Conservation (phyloP, 2,888 invertebrate species). For the Linnaemya vulpina region DNA sequence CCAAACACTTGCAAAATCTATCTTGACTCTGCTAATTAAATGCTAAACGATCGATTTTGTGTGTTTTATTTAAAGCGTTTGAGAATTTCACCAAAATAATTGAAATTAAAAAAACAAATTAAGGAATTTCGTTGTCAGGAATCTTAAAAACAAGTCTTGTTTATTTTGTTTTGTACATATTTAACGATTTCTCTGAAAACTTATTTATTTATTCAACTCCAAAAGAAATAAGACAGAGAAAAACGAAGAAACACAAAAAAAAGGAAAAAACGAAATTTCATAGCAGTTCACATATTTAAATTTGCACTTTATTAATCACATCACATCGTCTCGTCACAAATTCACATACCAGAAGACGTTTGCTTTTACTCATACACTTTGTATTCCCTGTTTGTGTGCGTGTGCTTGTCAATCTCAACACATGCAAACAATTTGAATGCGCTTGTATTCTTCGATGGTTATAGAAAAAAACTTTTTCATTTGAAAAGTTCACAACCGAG, state of each 20-base stretch:
- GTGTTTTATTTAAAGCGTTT: too few species aligned
- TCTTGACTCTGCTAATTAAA: conserved; percentile 44
- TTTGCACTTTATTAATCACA: conserved; percentile 72
- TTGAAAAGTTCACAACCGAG: conserved; percentile 68
- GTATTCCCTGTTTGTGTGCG: conserved; percentile 26
- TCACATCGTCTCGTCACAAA: conserved; percentile 70
- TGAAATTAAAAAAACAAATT: neutral
- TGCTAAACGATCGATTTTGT: neutral
- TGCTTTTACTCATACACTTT: conserved; percentile 37
- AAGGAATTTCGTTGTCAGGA: conserved; percentile 41
- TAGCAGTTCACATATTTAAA: conserved; percentile 50
- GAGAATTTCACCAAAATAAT: conserved; percentile 8
- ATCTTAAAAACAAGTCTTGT: neutral
- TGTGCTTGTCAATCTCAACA: conserved; percentile 3
- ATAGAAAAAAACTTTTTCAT: conserved; percentile 29
- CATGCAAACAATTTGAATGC: neutral
- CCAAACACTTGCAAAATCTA: conserved; percentile 54
- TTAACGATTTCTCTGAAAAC: conserved; percentile 67
- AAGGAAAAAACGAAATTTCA: conserved; percentile 20
- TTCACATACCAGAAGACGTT: conserved; percentile 61
- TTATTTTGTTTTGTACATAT: conserved; percentile 40
- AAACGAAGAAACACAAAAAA: too few species aligned
- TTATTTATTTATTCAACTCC: conserved; percentile 54
- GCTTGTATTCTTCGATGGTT: conserved; percentile 23
- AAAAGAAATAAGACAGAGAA: conserved; percentile 24